Evolutionary conservation across 2,797 vertebrate genomes (phyloP).

Genomic region (Cossypha polioptera): DNA sequence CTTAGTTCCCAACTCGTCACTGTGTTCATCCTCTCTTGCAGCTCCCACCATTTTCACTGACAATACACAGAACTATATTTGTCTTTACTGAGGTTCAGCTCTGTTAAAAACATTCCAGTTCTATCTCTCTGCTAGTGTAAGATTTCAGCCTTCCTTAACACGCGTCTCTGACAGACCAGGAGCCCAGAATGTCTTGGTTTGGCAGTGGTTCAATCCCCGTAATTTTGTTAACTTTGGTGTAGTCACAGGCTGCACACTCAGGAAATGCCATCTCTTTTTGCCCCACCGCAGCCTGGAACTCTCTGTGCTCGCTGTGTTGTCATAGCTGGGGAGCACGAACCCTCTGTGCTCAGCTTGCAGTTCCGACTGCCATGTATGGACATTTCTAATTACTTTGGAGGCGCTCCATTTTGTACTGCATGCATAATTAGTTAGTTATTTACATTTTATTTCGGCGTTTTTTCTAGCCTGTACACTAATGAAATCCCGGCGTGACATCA

Average conservation of each 20-base stretch:
- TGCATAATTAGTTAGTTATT: constrained; percentile 64
- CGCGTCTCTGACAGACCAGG: not conserved
- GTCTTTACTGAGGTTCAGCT: not conserved
- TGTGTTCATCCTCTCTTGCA: not conserved
- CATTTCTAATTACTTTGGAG: constrained; percentile 51
- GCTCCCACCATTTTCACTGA: not conserved
- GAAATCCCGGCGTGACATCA: constrained; percentile 56
- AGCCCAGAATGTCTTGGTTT: not conserved
- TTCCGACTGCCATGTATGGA: constrained; percentile 19
- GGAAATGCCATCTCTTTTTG: not conserved
- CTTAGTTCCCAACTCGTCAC: not conserved
- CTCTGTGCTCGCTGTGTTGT: not conserved
- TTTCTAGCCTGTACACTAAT: constrained; percentile 22
- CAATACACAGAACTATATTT: not conserved
- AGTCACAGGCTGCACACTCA: not conserved
- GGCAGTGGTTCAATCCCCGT: not conserved
- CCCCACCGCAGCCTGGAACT: not conserved
- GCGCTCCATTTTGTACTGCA: constrained; percentile 40
- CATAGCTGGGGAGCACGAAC: not conserved
- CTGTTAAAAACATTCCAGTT: not conserved
- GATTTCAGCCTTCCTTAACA: not conserved
- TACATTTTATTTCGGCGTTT: constrained; percentile 53
- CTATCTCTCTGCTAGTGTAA: not conserved
- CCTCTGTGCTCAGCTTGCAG: constrained; percentile 10
- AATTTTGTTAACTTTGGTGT: not conserved